Base-by-base conservation (phyloP, 1,140 invertebrate genomes). In the Lordiphosa stackelbergi region DNA sequence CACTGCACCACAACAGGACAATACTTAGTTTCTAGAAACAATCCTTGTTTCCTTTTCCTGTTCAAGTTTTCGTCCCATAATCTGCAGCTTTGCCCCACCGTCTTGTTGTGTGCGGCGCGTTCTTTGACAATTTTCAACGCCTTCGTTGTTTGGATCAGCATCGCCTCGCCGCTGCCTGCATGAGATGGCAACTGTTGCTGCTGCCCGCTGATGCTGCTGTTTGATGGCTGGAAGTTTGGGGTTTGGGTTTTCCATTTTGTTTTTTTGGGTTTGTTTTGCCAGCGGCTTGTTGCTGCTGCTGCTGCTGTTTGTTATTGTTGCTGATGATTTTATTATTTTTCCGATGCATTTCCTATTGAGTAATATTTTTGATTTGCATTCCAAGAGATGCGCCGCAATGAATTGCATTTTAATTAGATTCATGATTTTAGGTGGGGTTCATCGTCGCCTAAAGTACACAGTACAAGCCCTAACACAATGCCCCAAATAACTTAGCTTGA, bases 391-490 rank as follows among this genome's bases (percentile, higher is more conserved):
- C 74, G 60, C 69, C 68, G 64, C 70, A 75, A 83, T 81, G 75
- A 81, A 71, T 79, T 81, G 75, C 75, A 81, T 81, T 75, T 81
- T 81, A 81, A 81, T 81, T 81, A 81, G 75, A 83, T 83, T 75
- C 75, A 81, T 72, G 71, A 61, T 69, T 78, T 35, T 64, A 58
- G 71, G 74, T 75, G 66, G 66, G 74, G 57, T 66, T 68, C 42
- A 64, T 8, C 11, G 12, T 42, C 19, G 22, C 22, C 47, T 9
- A 10, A 47, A 79, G 75, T 75, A 79, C 71, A 61, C 8, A 0
- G 28, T 31, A 31, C 28, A 8, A 31, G 2, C 28, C 28, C 28
- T 31, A 31, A 31, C 28, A 31, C 28, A 8, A 31, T 31, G 28
- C 28, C 28, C 28, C 28, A 31, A 31, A 31, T 31, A 68, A 43